These are phyloP conservation scores for Philonicus albiceps DNA, from an alignment of 2,888 invertebrate genomes.

Conservation along the genomic window DNA sequence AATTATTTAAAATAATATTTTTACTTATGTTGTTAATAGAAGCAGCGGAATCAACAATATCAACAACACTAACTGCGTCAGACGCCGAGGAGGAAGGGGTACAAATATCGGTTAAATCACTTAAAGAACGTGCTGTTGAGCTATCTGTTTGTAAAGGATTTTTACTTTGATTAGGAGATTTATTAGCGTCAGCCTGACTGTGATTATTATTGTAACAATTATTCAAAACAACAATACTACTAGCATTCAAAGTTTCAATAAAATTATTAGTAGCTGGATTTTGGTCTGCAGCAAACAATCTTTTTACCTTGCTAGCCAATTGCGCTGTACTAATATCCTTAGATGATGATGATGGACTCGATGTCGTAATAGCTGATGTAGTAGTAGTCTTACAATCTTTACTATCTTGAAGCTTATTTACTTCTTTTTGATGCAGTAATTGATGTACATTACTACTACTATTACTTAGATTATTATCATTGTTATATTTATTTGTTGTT, in stretches of 20 bases:
- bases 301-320: slow-evolving; percentile 49
- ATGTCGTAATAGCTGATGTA: slow-evolving; percentile 9
- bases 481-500: slow-evolving; percentile 47
- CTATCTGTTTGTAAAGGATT: slow-evolving; percentile 37
- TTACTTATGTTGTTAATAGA: slow-evolving; percentile 14
- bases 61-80: slow-evolving; percentile 28
- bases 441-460: slow-evolving; percentile 49
- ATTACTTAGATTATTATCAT: slow-evolving; percentile 46
- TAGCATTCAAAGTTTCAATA: slow-evolving; percentile 39
- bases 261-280: slow-evolving; percentile 44
- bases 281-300: slow-evolving; percentile 46
- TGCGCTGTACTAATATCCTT: slow-evolving; percentile 44
- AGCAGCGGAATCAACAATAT: slow-evolving; percentile 36
- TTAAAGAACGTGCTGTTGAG: slow-evolving; percentile 27
- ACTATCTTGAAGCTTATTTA: slow-evolving; percentile 39
- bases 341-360: slow-evolving; percentile 43
- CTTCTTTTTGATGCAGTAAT: slow-evolving; percentile 45
- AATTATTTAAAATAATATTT: slow-evolving; percentile 41
- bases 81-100: slow-evolving; percentile 4
- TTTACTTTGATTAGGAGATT: slow-evolving; percentile 31
- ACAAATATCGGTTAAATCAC: background rate
- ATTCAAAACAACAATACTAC: slow-evolving; percentile 47
- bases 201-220: slow-evolving; percentile 38
- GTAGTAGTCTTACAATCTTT: slow-evolving; percentile 17
- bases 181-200: slow-evolving; percentile 38